Evolutionary conservation across 2,797 vertebrate genomes (phyloP), one percentile per base, ranked within the genome.

Genomic region (Bradypodion ventrale): DNA sequence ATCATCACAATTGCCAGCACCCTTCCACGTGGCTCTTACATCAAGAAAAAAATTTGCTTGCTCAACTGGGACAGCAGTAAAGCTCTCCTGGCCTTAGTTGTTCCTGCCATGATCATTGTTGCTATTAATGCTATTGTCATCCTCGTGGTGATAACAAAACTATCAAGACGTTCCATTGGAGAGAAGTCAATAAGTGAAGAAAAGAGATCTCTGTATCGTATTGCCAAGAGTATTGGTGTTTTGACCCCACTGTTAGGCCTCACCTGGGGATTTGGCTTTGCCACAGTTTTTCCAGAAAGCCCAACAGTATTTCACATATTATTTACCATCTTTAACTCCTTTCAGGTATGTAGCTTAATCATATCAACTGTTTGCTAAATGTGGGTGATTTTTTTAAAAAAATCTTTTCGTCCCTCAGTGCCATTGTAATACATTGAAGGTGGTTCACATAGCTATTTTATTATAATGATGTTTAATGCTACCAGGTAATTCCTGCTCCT

Each of bases 231-330:
- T 77, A 92, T 99, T 19, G 95, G 96, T 42, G 95, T 98, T 89
- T 92, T 99, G 90, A 98, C 97, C 1, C 97, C 98, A 0, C 93
- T 98, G 37, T 93, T 99, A 88, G 98, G 98, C 37, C 95, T 99
- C 66, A 99, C 98, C 1, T 99, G 98, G 98, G 95, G 95, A 83
- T 95, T 99, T 40, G 98, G 98, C 80, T 88, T 99, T 49, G 97
- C 96, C 82, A 97, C 94, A 0, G 76, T 97, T 82, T 0, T 91
- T 83, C 56, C 84, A 35, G 72, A 60, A 0, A 94, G 85, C 59
- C 83, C 83, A 12, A 40, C 0, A 42, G 89, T 90, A 68, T 94
- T 96, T 79, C 93, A 94, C 59, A 87, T 96, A 12, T 87, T 96
- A 84, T 97, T 96, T 72, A 83, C 91, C 27, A 83, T 95, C 40